Conservation (phyloP, 2,797 vertebrate genomes). For the Enteromius unitaeniatus region DNA sequence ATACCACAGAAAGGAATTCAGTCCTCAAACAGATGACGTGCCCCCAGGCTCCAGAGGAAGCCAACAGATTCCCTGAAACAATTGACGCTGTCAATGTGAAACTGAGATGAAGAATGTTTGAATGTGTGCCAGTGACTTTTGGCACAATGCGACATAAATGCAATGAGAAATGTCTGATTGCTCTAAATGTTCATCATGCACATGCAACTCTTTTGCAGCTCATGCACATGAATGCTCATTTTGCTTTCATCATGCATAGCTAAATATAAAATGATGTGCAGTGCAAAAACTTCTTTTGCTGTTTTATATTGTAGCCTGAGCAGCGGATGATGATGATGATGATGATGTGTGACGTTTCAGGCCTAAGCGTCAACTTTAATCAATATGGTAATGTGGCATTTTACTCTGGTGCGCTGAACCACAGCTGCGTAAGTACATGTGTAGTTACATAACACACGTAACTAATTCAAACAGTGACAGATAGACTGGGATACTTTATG, state of each 20-base stretch:
- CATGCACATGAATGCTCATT: neutral
- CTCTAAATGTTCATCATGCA: neutral
- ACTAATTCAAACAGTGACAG: neutral
- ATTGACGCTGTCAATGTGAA: neutral
- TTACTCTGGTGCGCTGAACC: neutral
- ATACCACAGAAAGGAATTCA: neutral
- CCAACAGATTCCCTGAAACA: neutral
- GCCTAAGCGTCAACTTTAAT: neutral
- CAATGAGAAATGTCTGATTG: neutral
- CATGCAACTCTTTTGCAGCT: neutral
- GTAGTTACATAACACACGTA: neutral
- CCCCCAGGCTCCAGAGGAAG: neutral
- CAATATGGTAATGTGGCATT: constrained; percentile 21
- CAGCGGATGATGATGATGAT: neutral
- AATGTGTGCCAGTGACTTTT: neutral
- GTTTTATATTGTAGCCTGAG: neutral
- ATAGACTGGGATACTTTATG: neutral
- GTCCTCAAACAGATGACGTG: neutral
- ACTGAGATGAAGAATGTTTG: neutral
- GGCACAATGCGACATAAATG: neutral
- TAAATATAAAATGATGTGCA: neutral
- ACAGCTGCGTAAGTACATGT: neutral
- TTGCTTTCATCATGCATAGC: neutral
- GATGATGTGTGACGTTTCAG: constrained; percentile 3
- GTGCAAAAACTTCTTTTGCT: neutral